Conservation (phyloP, 2,888 invertebrate species). For the Oeneis ivallda region DNA sequence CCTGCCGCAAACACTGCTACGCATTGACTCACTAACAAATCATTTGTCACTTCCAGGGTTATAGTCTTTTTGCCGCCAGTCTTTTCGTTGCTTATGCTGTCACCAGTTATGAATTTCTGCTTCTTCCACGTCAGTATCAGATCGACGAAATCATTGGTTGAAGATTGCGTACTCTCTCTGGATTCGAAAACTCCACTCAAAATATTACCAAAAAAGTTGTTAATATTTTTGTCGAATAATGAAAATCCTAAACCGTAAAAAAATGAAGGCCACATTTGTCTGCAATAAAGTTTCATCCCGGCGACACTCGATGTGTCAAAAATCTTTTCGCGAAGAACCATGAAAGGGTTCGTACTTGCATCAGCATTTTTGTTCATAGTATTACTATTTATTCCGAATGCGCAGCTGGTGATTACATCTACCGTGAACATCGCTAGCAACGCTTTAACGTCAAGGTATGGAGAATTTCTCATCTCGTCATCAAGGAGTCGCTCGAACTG, state of each 20-base stretch:
- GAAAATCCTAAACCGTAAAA: constrained; percentile 56
- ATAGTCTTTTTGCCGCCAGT: constrained; percentile 43
- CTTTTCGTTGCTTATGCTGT: constrained; percentile 49
- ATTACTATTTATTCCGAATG: constrained; percentile 57
- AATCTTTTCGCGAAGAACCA: constrained; percentile 48
- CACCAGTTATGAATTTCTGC: constrained; percentile 50
- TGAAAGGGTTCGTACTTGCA: constrained; percentile 54
- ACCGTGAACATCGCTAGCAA: constrained; percentile 56
- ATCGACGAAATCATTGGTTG: constrained; percentile 59
- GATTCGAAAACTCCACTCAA: constrained; percentile 49
- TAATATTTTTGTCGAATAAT: constrained; percentile 45
- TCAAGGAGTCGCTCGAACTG: constrained; percentile 55
- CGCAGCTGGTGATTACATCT: constrained; percentile 58
- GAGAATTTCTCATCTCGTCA: constrained; percentile 36
- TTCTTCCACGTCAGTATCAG: constrained; percentile 52
- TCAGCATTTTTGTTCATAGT: constrained; percentile 46
- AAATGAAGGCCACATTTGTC: constrained; percentile 56
- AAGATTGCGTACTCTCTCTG: constrained; percentile 48
- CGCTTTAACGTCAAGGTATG: constrained; percentile 46
- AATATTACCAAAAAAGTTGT: constrained; percentile 50
- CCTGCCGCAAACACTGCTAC: constrained; percentile 70
- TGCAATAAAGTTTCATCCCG: constrained; percentile 46
- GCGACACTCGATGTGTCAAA: constrained; percentile 46
- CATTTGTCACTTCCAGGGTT: constrained; percentile 55
- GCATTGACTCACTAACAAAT: constrained; percentile 77